Evolutionary conservation across 2,888 invertebrate genomes (phyloP), one percentile per base, ranked within the genome.

Genomic region (Bibio marci): DNA sequence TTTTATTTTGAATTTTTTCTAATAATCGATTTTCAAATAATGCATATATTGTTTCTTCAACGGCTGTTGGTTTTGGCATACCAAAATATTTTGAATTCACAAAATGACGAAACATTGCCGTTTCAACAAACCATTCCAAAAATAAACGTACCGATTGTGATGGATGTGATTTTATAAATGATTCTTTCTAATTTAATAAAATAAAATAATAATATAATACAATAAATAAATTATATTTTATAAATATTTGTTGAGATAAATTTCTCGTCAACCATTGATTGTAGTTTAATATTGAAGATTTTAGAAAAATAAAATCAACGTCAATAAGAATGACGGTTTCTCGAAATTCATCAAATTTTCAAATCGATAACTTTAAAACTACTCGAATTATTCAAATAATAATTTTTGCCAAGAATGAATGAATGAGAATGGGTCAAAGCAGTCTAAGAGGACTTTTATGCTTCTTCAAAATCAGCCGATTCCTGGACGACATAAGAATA

Each of bases 41-140:
- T 18, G 46, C 48, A 32, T 49, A 52, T 41, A 35, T 44, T 35
- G 35, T 32, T 41, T n/a, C 11, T 2, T 31, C 13, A 22, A 35
- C 12, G 17, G 11, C 3, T 14, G 7, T n/a, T 17, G 26, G n/a
- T 18, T 25, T 35, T 14, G 25, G 14, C 14, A 27, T 22, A 22
- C 13, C 8, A 15, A 33, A 2, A 26, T 35, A 41, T 34, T 42
- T 41, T 30, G 38, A 30, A 35, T 44, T 41, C 18, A 44, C 41
- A 41, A 80, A 86, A 37, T 76, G 71, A 44, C 76, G 72, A 57
- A 87, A 87, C 81, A 87, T 83, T 2, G 83, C 79, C 0, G 86
- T 86, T 54, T 87, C 83, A 0, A 79, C 73, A 59, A 88, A 87
- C 86, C 86, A 87, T 47, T 83, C 80, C 1, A 87, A 63, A 57